A percentile compares a stretch with the other conserved stretches of the same genome.
Evolutionary conservation across 2,797 vertebrate genomes (phyloP).

Genomic region (Leptodactylus fallax): DNA sequence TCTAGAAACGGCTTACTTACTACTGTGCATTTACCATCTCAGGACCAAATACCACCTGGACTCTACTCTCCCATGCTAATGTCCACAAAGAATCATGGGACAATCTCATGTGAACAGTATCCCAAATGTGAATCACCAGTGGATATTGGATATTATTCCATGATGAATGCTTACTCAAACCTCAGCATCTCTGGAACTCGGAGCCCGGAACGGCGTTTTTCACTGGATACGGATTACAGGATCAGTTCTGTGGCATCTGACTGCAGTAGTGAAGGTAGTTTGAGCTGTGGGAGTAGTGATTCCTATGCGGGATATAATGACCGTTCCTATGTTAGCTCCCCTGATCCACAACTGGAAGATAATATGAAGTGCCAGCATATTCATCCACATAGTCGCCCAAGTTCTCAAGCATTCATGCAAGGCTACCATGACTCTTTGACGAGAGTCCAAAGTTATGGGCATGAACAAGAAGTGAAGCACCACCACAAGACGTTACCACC

Average conservation of each 20-base stretch:
- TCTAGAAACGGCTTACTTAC: slow-evolving; percentile 78
- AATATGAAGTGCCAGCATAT: slow-evolving; percentile 83
- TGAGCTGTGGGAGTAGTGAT: slow-evolving; percentile 88
- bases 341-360: slow-evolving; percentile 85
- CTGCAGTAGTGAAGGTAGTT: slow-evolving; percentile 92
- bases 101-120: slow-evolving; percentile 85
- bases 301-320: slow-evolving; percentile 85
- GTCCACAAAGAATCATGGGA: slow-evolving; percentile 80
- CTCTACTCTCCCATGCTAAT: slow-evolving; percentile 78
- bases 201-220: slow-evolving; percentile 87
- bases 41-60: slow-evolving; percentile 83
- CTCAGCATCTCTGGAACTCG: slow-evolving; percentile 83
- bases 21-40: slow-evolving; percentile 80
- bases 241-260: slow-evolving; percentile 88
- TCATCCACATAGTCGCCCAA: slow-evolving; percentile 81
- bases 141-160: slow-evolving; percentile 91
- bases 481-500: slow-evolving; percentile 85
- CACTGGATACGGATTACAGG: slow-evolving; percentile 85
- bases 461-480: slow-evolving; percentile 86
- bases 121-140: slow-evolving; percentile 91
- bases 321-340: slow-evolving; percentile 84
- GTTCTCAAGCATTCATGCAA: slow-evolving; percentile 77
- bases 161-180: slow-evolving; percentile 86
- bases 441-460: slow-evolving; percentile 82
- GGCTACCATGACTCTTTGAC: slow-evolving; percentile 82